phyloP scores from a whole-genome alignment of 2,888 invertebrate species.

The Polyommatus iphigenia region DNA sequence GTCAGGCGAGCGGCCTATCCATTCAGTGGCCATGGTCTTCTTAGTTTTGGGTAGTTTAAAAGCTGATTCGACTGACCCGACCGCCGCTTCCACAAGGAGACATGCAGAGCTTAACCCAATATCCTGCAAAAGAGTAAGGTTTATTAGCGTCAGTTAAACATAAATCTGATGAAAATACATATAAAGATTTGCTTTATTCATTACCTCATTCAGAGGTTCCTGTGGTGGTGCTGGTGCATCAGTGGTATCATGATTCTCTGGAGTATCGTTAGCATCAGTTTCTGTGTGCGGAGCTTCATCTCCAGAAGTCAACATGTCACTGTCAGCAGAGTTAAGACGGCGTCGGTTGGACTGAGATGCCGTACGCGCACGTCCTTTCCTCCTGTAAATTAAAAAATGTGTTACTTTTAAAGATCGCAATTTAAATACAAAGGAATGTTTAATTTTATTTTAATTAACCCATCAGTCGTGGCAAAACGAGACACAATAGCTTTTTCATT shows the following conservation, averaged over 20 bases:
- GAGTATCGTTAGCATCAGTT: slow-evolving; percentile 23
- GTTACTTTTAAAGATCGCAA: neutral
- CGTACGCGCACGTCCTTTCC: slow-evolving; percentile 84
- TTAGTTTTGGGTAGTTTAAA: slow-evolving; percentile 97
- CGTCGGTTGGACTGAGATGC: slow-evolving; percentile 82
- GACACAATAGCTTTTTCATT: too few species aligned
- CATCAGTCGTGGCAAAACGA: too few species aligned
- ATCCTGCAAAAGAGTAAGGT: slow-evolving; percentile 55
- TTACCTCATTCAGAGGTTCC: slow-evolving; percentile 49
- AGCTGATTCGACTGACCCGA: slow-evolving; percentile 88
- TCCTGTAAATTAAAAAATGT: slow-evolving; percentile 52
- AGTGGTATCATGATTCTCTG: slow-evolving; percentile 31
- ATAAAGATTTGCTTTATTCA: neutral
- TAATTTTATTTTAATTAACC: too few species aligned
- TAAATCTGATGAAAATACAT: neutral
- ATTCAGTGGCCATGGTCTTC: slow-evolving; percentile 93
- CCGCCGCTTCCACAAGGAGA: slow-evolving; percentile 90
- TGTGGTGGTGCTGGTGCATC: slow-evolving; percentile 34
- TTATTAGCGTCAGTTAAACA: neutral
- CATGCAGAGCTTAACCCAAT: slow-evolving; percentile 87
- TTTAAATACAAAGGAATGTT: neutral
- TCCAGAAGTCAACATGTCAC: slow-evolving; percentile 86
- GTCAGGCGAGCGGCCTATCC: slow-evolving; percentile 89
- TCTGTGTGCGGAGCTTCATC: slow-evolving; percentile 79
- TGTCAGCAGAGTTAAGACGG: slow-evolving; percentile 88